Evolutionary conservation across 2,888 invertebrate species (phyloP).

Genomic region (Ochlodes sylvanus): DNA sequence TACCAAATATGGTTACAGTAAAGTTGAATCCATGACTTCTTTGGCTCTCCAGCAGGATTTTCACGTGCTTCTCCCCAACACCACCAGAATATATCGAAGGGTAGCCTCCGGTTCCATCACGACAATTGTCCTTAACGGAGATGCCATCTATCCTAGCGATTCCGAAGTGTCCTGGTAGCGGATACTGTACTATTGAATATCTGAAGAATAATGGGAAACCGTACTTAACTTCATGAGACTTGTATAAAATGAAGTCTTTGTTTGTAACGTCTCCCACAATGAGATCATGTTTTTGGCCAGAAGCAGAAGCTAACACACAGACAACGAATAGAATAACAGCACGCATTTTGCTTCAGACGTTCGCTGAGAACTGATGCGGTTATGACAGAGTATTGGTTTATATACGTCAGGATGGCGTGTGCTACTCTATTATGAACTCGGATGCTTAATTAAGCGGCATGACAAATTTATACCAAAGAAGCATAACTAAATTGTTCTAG

Average conservation of each 20-base stretch:
- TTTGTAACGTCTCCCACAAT: constrained; percentile 63
- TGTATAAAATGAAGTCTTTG: constrained; percentile 69
- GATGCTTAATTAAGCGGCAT: not conserved
- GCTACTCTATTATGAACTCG: not conserved
- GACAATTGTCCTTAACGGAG: constrained; percentile 64
- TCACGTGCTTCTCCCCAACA: constrained; percentile 70
- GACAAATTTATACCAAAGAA: not conserved
- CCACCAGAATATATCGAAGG: constrained; percentile 71
- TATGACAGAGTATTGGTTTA: not conserved
- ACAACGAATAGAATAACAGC: constrained; percentile 53
- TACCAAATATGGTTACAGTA: constrained; percentile 71
- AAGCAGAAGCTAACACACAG: constrained; percentile 56
- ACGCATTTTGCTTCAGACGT: constrained; percentile 71
- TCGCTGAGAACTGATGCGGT: constrained; percentile 55
- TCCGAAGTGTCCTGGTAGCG: constrained; percentile 66
- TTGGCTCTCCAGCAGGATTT: constrained; percentile 75
- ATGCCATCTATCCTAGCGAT: constrained; percentile 70
- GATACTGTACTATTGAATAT: constrained; percentile 65
- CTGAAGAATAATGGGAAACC: constrained; percentile 70
- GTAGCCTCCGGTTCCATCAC: constrained; percentile 70
- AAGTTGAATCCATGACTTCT: constrained; percentile 71
- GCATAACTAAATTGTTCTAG: not conserved
- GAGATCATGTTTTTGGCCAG: constrained; percentile 71
- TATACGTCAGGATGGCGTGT: not conserved
- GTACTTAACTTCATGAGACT: constrained; percentile 67